Percentiles rank a stretch among this genome's conserved stretches.
Conservation (phyloP, 2,113 vertebrate species). For the Heliornis fulica region DNA sequence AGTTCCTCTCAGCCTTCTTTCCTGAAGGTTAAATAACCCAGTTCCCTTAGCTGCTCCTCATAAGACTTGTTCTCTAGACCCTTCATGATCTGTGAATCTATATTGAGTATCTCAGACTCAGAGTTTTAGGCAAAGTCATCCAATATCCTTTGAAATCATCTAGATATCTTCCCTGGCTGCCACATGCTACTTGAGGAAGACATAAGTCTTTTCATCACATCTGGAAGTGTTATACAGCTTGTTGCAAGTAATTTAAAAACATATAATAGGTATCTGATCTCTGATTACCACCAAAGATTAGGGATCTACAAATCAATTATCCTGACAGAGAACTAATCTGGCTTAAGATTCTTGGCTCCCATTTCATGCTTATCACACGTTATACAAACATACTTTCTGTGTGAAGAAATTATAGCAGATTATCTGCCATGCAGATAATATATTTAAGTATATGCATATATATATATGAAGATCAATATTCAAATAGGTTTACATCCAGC, state of each 20-base stretch:
- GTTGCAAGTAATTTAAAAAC: neutral
- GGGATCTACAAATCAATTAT: neutral
- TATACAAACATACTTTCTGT: neutral
- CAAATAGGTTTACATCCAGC: neutral
- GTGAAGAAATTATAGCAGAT: neutral
- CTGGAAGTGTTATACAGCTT: neutral
- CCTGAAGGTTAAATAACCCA: neutral
- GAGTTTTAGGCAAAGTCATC: neutral
- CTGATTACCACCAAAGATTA: neutral
- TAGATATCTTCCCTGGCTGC: neutral
- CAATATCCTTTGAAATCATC: neutral
- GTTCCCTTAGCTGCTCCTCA: neutral
- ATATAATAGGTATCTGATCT: neutral
- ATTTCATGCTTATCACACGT: neutral
- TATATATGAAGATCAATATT: neutral
- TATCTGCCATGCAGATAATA: neutral
- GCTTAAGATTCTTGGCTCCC: neutral
- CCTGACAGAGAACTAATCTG: neutral
- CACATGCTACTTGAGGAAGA: accelerated
- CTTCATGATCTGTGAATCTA: neutral
- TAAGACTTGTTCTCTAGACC: neutral
- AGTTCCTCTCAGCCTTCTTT: neutral
- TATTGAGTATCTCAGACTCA: neutral
- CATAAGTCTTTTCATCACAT: neutral
- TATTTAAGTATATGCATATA: neutral